Evolutionary conservation across 1,140 invertebrate genomes (phyloP).

Genomic region (Gerris buenoi): DNA sequence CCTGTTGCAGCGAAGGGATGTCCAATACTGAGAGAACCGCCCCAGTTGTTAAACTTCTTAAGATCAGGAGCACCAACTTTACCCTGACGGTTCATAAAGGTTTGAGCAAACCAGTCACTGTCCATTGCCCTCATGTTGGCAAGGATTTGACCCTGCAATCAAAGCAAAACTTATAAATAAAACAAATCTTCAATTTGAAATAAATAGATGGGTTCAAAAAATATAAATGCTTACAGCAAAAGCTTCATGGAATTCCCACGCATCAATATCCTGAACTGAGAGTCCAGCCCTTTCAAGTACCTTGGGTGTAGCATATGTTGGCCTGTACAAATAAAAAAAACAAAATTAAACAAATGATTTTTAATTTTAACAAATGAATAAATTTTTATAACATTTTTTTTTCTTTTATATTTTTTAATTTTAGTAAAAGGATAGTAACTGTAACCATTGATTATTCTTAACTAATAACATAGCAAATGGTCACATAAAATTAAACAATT

Average conservation of each 20-base stretch:
- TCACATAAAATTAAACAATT: too few relatives aligned
- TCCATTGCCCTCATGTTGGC: slow-evolving; percentile 96
- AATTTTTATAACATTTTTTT: too few relatives aligned
- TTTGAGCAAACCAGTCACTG: slow-evolving; percentile 88
- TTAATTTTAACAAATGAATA: too few relatives aligned
- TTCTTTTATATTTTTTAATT: too few relatives aligned
- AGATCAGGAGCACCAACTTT: slow-evolving; percentile 76
- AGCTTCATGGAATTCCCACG: slow-evolving; percentile 98
- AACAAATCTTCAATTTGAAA: background rate
- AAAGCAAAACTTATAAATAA: slow-evolving; percentile 20
- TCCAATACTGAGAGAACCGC: slow-evolving; percentile 92
- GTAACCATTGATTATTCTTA: too few relatives aligned
- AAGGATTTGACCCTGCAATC: slow-evolving; percentile 78
- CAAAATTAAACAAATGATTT: too few relatives aligned
- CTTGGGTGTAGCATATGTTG: slow-evolving; percentile 83
- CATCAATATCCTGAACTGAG: slow-evolving; percentile 76
- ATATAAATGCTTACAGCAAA: slow-evolving; percentile 59
- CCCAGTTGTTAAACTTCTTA: slow-evolving; percentile 92
- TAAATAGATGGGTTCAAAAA: slow-evolving; percentile 9
- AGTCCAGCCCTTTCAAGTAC: slow-evolving; percentile 78
- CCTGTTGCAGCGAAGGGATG: slow-evolving; percentile 99
- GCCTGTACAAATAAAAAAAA: too few relatives aligned
- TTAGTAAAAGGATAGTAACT: too few relatives aligned
- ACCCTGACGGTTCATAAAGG: slow-evolving; percentile 60
- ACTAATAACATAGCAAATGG: too few relatives aligned